phyloP scores from a whole-genome alignment of 2,113 vertebrate species.

The Larimichthys polyactis region DNA sequence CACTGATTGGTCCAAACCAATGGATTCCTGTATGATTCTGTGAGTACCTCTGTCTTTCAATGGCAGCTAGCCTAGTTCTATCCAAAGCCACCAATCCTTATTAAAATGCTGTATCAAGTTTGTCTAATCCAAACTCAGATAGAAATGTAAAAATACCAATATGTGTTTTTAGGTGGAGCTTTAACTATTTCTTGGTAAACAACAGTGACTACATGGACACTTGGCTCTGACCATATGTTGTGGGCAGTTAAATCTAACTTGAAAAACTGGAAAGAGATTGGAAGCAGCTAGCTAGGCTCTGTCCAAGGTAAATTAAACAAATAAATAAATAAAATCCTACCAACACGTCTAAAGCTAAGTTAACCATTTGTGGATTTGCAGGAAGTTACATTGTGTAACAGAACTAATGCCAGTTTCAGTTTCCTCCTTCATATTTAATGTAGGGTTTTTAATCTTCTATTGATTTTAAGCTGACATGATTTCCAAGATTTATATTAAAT shows the following conservation, averaged over 20 bases:
- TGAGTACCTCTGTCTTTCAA: no score
- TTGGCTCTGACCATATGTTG: background rate
- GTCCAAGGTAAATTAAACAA: background rate
- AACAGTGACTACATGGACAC: background rate
- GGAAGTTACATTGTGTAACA: background rate
- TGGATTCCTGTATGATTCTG: no score
- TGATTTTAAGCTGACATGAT: background rate
- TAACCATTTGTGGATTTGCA: background rate
- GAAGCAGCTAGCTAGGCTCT: background rate
- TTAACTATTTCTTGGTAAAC: background rate
- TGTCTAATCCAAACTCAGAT: background rate
- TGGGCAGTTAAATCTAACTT: background rate
- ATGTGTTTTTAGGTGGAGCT: background rate
- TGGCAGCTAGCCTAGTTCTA: background rate
- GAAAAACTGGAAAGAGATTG: background rate
- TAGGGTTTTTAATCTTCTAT: background rate
- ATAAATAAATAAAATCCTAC: background rate
- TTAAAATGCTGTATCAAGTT: background rate
- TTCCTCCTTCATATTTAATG: background rate
- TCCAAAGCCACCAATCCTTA: background rate
- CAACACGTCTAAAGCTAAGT: background rate
- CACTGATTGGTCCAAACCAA: no score
- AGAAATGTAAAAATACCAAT: background rate
- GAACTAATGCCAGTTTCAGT: no score
- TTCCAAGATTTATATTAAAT: background rate